A percentile compares a stretch with the other conserved stretches of the same genome.
These are phyloP conservation scores for Campylomormyrus tamandua DNA, from an alignment of 2,113 vertebrate genomes.

Conservation along the genomic window DNA sequence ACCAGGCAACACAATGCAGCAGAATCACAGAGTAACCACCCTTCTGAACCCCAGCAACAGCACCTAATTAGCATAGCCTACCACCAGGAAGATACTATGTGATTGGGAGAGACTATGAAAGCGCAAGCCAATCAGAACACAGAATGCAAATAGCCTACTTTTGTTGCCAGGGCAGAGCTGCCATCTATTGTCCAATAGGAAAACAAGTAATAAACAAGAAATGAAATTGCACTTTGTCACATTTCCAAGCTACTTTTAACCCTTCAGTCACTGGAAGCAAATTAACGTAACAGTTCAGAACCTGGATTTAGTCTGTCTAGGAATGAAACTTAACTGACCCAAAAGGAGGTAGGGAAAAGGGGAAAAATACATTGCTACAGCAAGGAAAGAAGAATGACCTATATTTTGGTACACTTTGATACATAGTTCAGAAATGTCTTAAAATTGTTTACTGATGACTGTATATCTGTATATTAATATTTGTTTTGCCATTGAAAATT, in stretches of 20 bases:
- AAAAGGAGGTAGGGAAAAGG: slow-evolving; percentile 9
- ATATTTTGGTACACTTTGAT: slow-evolving; percentile 36
- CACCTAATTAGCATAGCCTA: slow-evolving; percentile 83
- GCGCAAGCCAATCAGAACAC: slow-evolving; percentile 59
- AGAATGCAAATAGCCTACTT: slow-evolving; percentile 73
- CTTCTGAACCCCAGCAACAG: slow-evolving; percentile 78
- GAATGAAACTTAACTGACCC: slow-evolving; percentile 26
- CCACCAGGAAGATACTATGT: slow-evolving; percentile 51
- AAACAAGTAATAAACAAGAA: slow-evolving; percentile 79
- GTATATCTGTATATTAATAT: not conserved
- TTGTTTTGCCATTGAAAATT: not conserved
- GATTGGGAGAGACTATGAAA: slow-evolving; percentile 59
- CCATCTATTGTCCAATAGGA: slow-evolving; percentile 70
- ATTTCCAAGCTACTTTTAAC: slow-evolving; percentile 76
- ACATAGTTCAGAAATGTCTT: not conserved
- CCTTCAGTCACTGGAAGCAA: slow-evolving; percentile 53
- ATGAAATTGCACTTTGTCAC: slow-evolving; percentile 77
- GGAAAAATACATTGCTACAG: slow-evolving; percentile 22
- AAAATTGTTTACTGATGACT: not conserved
- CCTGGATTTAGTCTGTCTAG: slow-evolving; percentile 35
- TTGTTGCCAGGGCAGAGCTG: slow-evolving; percentile 81
- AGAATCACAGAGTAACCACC: slow-evolving; percentile 61
- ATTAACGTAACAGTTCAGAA: slow-evolving; percentile 38
- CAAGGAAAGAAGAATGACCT: slow-evolving; percentile 34
- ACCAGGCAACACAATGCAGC: slow-evolving; percentile 76